Evolutionary conservation across 2,888 invertebrate genomes (phyloP), one percentile per base, ranked within the genome.

Genomic region (Tinea pellionella): DNA sequence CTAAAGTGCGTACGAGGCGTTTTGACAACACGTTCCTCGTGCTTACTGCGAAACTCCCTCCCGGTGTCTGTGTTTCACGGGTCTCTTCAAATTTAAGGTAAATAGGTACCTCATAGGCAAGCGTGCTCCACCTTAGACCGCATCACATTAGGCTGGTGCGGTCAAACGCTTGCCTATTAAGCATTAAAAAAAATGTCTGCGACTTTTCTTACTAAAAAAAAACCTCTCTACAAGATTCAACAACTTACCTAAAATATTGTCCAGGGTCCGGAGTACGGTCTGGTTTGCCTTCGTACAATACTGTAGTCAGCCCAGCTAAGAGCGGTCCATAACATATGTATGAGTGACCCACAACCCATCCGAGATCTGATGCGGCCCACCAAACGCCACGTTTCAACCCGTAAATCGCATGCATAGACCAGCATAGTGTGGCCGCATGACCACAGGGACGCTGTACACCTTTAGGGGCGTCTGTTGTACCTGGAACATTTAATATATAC

Each of bases 271-370:
- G 97, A 0, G 97, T 98, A 63, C 97, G 92, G 67, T 97, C 96
- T 0, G 97, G 98, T 74, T 98, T 98, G 1, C 98, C 98, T 78
- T 98, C 95, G 70, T 94, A 96, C 85, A 96, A 90, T 16, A 96
- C 89, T 59, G 93, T 93, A 0, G 96, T 96, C 51, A 92, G 87
- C 0, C 96, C 95, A 64, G 92, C 91, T 0, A 96, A 80, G 3
- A 97, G 82, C 0, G 97, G 97, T 0, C 93, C 97, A 68, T 97
- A 98, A 75, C 96, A 96, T 66, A 97, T 97, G 75, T 96, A 98
- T 0, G 96, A 97, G 72, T 96, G 97, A 0, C 97, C 97, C 0
- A 97, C 97, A 0, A 97, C 97, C 96, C 96, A 96, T 11, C 96
- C 96, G 60, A 94, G 89, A 70, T 94, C 94, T 43, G 97, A 97